Percentiles rank a stretch among this genome's conserved stretches.
Conservation (phyloP, 2,888 invertebrate species). For the Coecobrya sp. region DNA sequence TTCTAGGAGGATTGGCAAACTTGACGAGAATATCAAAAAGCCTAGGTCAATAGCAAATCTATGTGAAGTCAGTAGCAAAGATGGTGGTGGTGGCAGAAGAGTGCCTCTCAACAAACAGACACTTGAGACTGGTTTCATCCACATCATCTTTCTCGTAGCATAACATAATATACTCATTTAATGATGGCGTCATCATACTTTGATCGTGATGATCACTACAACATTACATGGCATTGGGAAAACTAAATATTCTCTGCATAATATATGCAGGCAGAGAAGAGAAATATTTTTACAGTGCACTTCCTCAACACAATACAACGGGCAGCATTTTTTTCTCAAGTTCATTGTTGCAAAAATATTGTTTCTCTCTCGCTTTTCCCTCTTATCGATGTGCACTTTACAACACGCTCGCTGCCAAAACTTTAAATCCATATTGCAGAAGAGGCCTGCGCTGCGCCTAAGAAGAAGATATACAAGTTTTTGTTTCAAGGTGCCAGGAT, state of each 20-base stretch:
- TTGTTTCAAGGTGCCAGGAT: slow-evolving; percentile 16
- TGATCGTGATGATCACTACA: slow-evolving; percentile 48
- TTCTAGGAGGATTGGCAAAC: slow-evolving; percentile 50
- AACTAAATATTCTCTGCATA: too few relatives aligned
- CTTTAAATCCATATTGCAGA: neutral
- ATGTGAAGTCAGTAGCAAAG: slow-evolving; percentile 24
- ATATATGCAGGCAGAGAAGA: neutral
- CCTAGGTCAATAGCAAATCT: slow-evolving; percentile 68
- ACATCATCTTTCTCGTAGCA: slow-evolving; percentile 40
- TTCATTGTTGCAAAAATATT: slow-evolving; percentile 33
- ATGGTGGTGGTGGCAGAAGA: neutral
- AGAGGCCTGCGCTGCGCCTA: too few relatives aligned
- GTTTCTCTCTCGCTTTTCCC: neutral
- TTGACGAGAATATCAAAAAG: slow-evolving; percentile 70
- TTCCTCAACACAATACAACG: neutral
- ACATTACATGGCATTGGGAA: neutral
- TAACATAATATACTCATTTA: slow-evolving; percentile 47
- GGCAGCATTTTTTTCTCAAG: neutral
- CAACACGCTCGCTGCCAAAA: neutral
- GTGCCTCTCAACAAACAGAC: slow-evolving; percentile 69
- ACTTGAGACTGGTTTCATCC: slow-evolving; percentile 76
- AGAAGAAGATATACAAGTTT: neutral
- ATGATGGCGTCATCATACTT: slow-evolving; percentile 52
- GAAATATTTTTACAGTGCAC: neutral
- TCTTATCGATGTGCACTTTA: neutral